Evolutionary conservation across 2,797 vertebrate species (phyloP).

Genomic region (Neomorphus geoffroyi): DNA sequence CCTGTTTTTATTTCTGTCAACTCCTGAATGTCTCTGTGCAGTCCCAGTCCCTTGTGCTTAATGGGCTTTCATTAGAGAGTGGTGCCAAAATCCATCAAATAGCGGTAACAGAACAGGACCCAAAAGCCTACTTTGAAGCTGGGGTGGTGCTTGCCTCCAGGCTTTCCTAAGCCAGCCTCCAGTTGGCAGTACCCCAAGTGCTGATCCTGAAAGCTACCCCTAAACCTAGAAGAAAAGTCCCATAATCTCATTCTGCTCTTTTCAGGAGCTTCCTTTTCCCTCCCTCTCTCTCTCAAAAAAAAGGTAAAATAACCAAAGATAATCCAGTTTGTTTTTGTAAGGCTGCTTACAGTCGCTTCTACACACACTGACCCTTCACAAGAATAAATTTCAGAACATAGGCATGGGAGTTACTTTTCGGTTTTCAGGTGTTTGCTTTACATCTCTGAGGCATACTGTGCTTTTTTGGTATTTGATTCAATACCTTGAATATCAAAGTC

Average conservation of each 20-base stretch:
- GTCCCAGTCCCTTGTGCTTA: not conserved
- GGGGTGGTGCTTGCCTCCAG: not conserved
- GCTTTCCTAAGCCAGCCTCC: not conserved
- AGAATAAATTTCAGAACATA: not conserved
- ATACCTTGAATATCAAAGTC: conserved; percentile 34
- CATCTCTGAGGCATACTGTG: not conserved
- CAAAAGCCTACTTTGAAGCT: not conserved
- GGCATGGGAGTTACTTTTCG: not conserved
- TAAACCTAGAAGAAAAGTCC: not conserved
- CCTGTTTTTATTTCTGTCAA: not conserved
- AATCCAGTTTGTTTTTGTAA: not conserved
- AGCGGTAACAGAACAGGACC: not conserved
- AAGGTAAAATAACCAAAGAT: not conserved
- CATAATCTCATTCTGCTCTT: not conserved
- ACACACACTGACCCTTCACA: not conserved
- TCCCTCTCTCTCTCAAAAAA: not conserved
- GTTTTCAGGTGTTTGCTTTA: not conserved
- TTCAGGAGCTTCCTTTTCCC: not conserved
- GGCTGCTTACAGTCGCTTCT: not conserved
- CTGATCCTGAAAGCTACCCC: not conserved
- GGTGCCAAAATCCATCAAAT: not conserved
- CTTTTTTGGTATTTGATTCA: not conserved
- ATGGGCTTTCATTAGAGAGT: not conserved
- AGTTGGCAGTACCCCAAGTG: not conserved
- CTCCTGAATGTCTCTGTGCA: not conserved